These are phyloP conservation scores for Trichomycterus rosablanca DNA, from an alignment of 2,113 vertebrate genomes.

Conservation along the genomic window DNA sequence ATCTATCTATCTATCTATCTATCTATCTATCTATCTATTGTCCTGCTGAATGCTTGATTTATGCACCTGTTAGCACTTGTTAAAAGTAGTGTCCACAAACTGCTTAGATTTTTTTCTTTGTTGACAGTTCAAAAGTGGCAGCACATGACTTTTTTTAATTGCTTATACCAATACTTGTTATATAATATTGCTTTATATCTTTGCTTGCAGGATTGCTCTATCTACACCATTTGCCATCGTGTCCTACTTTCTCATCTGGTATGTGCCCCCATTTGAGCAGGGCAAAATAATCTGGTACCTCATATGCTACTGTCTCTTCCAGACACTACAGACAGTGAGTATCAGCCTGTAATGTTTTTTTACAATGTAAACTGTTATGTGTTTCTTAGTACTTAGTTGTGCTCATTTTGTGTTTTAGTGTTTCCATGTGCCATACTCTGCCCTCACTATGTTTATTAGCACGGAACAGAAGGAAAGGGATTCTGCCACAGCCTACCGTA, in stretches of 20 bases:
- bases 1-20: no score
- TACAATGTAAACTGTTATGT: not conserved
- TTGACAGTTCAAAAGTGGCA: no score
- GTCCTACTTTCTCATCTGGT: conserved; percentile 90
- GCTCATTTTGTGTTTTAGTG: conserved; percentile 67
- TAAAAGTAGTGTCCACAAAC: no score
- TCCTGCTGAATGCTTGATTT: no score
- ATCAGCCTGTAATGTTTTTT: not conserved
- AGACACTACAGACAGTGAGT: conserved; percentile 89
- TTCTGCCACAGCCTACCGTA: conserved; percentile 92
- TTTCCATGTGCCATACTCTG: conserved; percentile 95
- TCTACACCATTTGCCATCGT: conserved; percentile 86
- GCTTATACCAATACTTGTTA: no score
- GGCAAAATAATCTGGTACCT: conserved; percentile 85
- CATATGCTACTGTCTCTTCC: conserved; percentile 91
- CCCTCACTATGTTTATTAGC: conserved; percentile 98
- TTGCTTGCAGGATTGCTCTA: conserved; percentile 76
- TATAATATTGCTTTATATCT: no score
- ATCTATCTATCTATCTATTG: no score
- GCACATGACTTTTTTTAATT: no score
- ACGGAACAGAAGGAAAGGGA: conserved; percentile 89
- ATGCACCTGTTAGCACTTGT: no score
- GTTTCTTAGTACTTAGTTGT: conserved; percentile 4
- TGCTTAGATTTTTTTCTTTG: no score
- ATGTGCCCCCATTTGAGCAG: conserved; percentile 78